These are phyloP conservation scores for Ptyas mucosa DNA, from an alignment of 2,113 vertebrate genomes.

Conservation along the genomic window DNA sequence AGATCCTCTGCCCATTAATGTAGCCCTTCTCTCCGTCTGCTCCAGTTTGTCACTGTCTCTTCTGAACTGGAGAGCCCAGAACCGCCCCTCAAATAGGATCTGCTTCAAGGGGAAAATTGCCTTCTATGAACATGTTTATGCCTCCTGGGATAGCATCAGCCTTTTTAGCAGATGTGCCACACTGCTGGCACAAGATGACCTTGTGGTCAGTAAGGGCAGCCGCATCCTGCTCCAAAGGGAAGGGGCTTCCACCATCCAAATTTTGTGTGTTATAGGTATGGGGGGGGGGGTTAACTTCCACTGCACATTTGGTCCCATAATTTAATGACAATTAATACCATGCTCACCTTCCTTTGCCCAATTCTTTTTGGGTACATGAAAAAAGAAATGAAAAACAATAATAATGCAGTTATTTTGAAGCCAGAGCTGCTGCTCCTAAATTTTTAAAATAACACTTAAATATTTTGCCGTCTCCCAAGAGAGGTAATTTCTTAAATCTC, in stretches of 20 bases:
- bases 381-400: background rate
- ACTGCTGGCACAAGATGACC: background rate
- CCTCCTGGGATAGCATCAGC: too few relatives aligned
- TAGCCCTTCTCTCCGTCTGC: background rate
- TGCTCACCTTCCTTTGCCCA: background rate
- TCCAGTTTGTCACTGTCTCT: background rate
- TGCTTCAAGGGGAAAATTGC: background rate
- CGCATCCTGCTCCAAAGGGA: background rate
- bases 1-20: background rate
- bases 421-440: background rate
- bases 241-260: background rate
- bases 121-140: background rate
- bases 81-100: background rate
- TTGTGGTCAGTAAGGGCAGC: background rate
- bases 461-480: background rate
- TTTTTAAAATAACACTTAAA: background rate
- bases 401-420: background rate
- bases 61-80: background rate
- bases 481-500: background rate
- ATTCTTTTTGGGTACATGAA: background rate
- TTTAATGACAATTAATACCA: background rate
- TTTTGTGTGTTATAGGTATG: too few relatives aligned
- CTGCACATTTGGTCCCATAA: background rate
- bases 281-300: background rate
- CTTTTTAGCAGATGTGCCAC: background rate